Conservation (phyloP, 2,888 invertebrate genomes). For the Drosophila borealis region DNA sequence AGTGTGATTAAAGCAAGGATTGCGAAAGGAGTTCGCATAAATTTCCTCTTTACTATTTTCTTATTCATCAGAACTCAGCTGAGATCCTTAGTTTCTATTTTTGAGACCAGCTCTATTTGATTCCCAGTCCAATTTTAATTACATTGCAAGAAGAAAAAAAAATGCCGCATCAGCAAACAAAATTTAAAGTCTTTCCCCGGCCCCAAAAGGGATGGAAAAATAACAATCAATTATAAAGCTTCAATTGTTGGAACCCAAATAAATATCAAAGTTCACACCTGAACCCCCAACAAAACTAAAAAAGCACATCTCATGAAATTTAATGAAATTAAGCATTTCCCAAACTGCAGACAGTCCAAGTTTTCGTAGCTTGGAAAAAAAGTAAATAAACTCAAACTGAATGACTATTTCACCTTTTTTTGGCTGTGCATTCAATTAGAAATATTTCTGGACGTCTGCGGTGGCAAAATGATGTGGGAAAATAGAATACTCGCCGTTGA, state of each 20-base stretch:
- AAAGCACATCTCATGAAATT: conserved; percentile 68
- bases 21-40: conserved; percentile 37
- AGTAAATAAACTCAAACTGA: conserved; percentile 14
- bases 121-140: conserved; percentile 41
- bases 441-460: conserved; percentile 48
- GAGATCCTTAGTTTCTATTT: neutral
- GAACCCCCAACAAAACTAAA: conserved; percentile 18
- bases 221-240: conserved; percentile 54
- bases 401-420: conserved; percentile 37
- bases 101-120: conserved; percentile 12
- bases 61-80: neutral
- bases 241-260: conserved; percentile 18
- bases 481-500: conserved; percentile 31
- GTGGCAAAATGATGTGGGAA: conserved; percentile 72
- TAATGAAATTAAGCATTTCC: conserved; percentile 70
- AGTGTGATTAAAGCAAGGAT: conserved; percentile 3
- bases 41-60: conserved; percentile 5
- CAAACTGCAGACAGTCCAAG: conserved; percentile 29
- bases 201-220: conserved; percentile 8
- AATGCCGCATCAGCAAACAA: conserved; percentile 55
- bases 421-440: conserved; percentile 73
- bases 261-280: conserved; percentile 39
- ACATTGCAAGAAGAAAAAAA: conserved; percentile 24
- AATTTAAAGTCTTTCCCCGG: conserved; percentile 17
- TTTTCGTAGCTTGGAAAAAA: conserved; percentile 10